Conservation (phyloP, 2,113 vertebrate genomes). For the Suncus etruscus region DNA sequence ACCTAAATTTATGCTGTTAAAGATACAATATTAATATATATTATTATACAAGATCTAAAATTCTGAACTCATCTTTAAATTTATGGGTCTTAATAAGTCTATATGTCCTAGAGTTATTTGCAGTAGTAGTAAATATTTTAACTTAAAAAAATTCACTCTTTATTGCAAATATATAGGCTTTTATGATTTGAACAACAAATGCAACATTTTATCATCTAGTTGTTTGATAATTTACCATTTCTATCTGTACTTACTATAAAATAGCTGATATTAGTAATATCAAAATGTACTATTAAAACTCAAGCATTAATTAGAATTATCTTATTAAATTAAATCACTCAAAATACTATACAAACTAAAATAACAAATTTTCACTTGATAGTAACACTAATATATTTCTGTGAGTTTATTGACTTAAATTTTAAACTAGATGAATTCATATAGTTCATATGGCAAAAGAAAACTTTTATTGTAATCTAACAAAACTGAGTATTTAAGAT, state of each 20-base stretch:
- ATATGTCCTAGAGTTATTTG: neutral
- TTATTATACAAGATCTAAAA: neutral
- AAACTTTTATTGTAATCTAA: conserved; percentile 27
- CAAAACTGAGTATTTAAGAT: neutral
- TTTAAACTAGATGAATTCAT: neutral
- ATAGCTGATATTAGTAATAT: neutral
- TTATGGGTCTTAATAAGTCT: neutral
- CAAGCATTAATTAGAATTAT: conserved; percentile 1
- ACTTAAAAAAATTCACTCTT: conserved; percentile 30
- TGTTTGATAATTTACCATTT: conserved; percentile 27
- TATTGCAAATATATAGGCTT: neutral
- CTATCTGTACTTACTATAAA: neutral
- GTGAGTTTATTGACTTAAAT: neutral
- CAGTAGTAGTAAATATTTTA: conserved; percentile 7
- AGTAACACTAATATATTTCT: conserved; percentile 19
- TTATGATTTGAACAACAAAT: neutral
- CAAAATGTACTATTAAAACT: conserved; percentile 19
- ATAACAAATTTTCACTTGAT: conserved; percentile 28
- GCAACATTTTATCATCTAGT: neutral
- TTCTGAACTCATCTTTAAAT: neutral
- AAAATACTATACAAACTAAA: conserved; percentile 46
- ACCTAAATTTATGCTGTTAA: no score
- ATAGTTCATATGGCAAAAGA: neutral
- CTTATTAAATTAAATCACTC: conserved; percentile 49
- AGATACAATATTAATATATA: no score